These are phyloP conservation scores for Andrena bicolor DNA, from an alignment of 2,888 invertebrate genomes.

Conservation along the genomic window DNA sequence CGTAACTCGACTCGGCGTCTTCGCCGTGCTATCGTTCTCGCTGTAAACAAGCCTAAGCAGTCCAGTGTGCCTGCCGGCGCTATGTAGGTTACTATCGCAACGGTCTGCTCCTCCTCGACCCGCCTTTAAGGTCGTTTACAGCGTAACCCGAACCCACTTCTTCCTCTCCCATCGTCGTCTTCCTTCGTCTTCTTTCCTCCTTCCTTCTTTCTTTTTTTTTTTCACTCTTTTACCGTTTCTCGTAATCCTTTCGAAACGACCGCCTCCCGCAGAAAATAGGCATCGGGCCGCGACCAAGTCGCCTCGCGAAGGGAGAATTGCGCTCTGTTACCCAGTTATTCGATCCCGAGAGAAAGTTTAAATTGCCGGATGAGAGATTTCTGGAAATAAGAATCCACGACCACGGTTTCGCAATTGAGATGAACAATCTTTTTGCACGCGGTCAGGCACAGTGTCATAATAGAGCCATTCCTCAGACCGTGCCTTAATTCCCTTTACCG, in stretches of 20 bases:
- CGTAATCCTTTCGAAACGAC: slow-evolving; percentile 44
- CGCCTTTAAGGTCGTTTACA: slow-evolving; percentile 78
- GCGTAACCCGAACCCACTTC: slow-evolving; percentile 77
- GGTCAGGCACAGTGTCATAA: neutral
- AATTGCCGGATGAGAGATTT: neutral
- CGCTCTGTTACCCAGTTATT: neutral
- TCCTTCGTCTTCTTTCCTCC: slow-evolving; percentile 6
- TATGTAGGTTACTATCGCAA: slow-evolving; percentile 81
- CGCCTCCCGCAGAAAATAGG: slow-evolving; percentile 7
- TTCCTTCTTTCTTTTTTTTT: slow-evolving; percentile 3
- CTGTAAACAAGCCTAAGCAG: slow-evolving; percentile 74
- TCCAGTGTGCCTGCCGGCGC: slow-evolving; percentile 63
- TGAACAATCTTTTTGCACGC: neutral
- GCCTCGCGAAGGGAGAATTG: neutral
- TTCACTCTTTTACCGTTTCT: slow-evolving; percentile 47
- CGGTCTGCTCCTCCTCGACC: slow-evolving; percentile 71
- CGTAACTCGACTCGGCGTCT: slow-evolving; percentile 66
- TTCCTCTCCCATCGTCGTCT: slow-evolving; percentile 51
- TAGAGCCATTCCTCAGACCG: too few relatives aligned
- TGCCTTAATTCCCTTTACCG: neutral
- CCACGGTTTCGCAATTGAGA: neutral
- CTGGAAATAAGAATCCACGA: neutral
- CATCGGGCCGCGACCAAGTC: neutral
- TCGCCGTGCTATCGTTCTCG: slow-evolving; percentile 55
- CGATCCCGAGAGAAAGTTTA: slow-evolving; percentile 1